Evolutionary conservation across 2,888 invertebrate species (phyloP).

Genomic region (Archaeoteleia sp.): DNA sequence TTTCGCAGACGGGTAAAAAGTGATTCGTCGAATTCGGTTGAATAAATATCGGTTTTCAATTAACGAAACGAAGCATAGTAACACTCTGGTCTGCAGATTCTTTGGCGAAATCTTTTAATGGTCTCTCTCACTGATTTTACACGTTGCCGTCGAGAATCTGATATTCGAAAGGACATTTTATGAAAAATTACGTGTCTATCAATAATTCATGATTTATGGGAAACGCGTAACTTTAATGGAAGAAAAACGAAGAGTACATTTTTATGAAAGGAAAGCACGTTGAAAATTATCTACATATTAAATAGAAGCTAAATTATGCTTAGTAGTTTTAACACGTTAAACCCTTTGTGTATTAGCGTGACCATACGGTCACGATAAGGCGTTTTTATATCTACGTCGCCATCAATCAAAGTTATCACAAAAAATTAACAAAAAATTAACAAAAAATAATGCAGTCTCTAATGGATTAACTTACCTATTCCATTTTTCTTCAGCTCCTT

Average conservation of each 20-base stretch:
- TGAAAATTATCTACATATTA: too few relatives aligned
- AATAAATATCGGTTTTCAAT: slow-evolving; percentile 35
- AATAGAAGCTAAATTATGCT: too few relatives aligned
- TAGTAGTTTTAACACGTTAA: too few relatives aligned
- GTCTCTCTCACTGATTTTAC: slow-evolving; percentile 26
- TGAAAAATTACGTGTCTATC: slow-evolving; percentile 32
- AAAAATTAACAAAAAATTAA: too few relatives aligned
- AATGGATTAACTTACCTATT: slow-evolving; percentile 65
- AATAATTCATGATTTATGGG: slow-evolving; percentile 38
- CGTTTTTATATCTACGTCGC: too few relatives aligned
- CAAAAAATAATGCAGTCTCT: too few relatives aligned
- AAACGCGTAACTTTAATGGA: slow-evolving; percentile 26
- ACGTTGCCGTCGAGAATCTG: slow-evolving; percentile 24
- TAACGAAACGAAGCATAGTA: slow-evolving; percentile 17
- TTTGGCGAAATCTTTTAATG: slow-evolving; percentile 28
- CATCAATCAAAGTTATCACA: neutral
- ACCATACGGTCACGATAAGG: too few relatives aligned
- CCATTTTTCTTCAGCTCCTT: slow-evolving; percentile 64
- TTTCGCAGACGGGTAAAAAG: slow-evolving; percentile 9
- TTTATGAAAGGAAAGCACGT: too few relatives aligned
- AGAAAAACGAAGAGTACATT: slow-evolving; percentile 20
- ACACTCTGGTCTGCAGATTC: slow-evolving; percentile 14
- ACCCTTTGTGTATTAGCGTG: too few relatives aligned
- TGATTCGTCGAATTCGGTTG: slow-evolving; percentile 8
- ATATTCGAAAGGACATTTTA: slow-evolving; percentile 25